Conservation (phyloP, 2,797 vertebrate species). For the Buceros bicornis region DNA sequence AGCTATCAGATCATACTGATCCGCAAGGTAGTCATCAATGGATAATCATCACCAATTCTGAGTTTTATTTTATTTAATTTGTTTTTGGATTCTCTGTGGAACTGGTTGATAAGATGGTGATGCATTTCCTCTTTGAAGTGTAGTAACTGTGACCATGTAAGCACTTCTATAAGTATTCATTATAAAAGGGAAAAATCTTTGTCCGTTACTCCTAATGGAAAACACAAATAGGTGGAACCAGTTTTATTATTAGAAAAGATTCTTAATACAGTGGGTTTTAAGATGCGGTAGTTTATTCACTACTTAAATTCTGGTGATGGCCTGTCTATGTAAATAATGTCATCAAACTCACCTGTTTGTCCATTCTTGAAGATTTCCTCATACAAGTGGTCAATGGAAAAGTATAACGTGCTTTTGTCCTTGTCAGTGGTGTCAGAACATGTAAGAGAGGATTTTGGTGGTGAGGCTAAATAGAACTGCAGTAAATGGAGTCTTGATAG, state of each 20-base stretch:
- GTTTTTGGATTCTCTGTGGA: neutral
- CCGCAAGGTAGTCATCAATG: neutral
- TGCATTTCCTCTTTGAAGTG: neutral
- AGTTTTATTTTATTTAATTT: neutral
- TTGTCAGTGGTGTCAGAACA: slow-evolving; percentile 64
- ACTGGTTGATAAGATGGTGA: neutral
- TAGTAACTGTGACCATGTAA: neutral
- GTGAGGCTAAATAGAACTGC: slow-evolving; percentile 41
- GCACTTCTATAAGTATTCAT: neutral
- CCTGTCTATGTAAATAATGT: slow-evolving; percentile 66
- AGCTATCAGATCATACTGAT: neutral
- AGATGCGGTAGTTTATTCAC: slow-evolving; percentile 17
- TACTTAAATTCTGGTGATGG: slow-evolving; percentile 41
- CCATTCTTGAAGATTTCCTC: slow-evolving; percentile 71
- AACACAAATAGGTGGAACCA: neutral
- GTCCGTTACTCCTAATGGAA: slow-evolving; percentile 10
- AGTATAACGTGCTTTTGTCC: slow-evolving; percentile 58
- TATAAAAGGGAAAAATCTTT: slow-evolving; percentile 22
- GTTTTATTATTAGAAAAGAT: slow-evolving; percentile 5
- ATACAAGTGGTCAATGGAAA: slow-evolving; percentile 67
- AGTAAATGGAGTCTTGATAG: neutral
- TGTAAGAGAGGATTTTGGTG: slow-evolving; percentile 14
- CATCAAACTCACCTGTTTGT: slow-evolving; percentile 57
- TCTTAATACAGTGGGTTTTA: slow-evolving; percentile 23
- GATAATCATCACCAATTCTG: neutral